Evolutionary conservation across 2,888 invertebrate species (phyloP).

Genomic region (Antitype chi): DNA sequence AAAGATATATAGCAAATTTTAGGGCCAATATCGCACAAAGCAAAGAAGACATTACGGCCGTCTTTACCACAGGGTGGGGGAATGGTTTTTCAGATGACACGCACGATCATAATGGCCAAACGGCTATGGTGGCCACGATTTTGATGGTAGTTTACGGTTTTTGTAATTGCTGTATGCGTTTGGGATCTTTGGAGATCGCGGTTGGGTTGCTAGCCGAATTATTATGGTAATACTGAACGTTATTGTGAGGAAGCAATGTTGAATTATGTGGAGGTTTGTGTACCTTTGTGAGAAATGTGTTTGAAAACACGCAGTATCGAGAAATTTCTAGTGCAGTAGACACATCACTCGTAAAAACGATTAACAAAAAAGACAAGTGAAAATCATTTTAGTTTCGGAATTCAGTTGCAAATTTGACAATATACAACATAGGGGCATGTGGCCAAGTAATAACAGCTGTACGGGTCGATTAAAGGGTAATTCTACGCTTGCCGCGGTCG

Average conservation of each 20-base stretch:
- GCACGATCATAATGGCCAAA: constrained; percentile 64
- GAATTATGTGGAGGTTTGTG: not conserved
- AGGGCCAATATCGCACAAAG: constrained; percentile 64
- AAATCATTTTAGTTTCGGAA: not conserved
- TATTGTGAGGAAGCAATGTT: not conserved
- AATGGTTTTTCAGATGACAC: constrained; percentile 69
- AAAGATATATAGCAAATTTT: constrained; percentile 59
- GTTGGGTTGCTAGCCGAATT: not conserved
- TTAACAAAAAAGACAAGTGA: too few relatives aligned
- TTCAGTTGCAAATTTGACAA: too few relatives aligned
- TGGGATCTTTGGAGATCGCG: not conserved
- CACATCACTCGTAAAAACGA: too few relatives aligned
- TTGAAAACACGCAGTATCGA: not conserved
- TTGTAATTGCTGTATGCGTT: constrained; percentile 20
- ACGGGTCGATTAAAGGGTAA: too few relatives aligned
- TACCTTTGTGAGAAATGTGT: not conserved
- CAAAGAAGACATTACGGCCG: constrained; percentile 65
- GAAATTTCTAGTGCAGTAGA: not conserved
- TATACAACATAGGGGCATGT: too few relatives aligned
- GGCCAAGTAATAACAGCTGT: too few relatives aligned
- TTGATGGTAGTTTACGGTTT: constrained; percentile 26
- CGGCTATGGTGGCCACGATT: constrained; percentile 58
- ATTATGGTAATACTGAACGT: not conserved
- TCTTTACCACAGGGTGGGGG: constrained; percentile 55
- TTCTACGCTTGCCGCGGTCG: too few relatives aligned